These are phyloP conservation scores for Gastrophysa polygoni DNA, from an alignment of 2,888 invertebrate species.

Conservation along the genomic window DNA sequence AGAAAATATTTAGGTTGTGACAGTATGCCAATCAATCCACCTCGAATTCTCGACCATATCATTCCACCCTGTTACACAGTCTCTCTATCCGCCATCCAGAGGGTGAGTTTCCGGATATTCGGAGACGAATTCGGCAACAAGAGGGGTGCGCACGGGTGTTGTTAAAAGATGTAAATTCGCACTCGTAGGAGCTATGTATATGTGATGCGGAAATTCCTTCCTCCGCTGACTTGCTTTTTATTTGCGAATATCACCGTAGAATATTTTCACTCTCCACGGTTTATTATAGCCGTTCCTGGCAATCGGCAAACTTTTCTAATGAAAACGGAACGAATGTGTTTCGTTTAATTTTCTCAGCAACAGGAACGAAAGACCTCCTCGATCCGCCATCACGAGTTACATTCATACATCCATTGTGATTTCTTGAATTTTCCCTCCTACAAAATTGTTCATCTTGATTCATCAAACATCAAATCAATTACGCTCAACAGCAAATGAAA, in stretches of 20 bases:
- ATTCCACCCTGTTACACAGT: not conserved
- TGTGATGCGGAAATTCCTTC: not conserved
- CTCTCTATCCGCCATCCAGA: not conserved
- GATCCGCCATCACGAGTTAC: too few relatives aligned
- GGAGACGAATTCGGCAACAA: constrained; percentile 8
- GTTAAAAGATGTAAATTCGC: constrained; percentile 20
- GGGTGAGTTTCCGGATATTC: not conserved
- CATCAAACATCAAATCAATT: too few relatives aligned
- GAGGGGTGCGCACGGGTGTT: constrained; percentile 12
- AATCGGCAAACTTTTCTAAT: not conserved
- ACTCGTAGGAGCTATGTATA: constrained; percentile 16
- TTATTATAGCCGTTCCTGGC: not conserved
- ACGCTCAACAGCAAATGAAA: too few relatives aligned
- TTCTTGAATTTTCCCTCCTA: too few relatives aligned
- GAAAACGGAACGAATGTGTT: not conserved
- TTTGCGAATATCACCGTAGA: not conserved
- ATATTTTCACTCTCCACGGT: not conserved
- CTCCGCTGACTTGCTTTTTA: constrained; percentile 9
- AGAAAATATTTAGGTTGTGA: too few relatives aligned
- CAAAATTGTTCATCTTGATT: too few relatives aligned
- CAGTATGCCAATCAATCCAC: too few relatives aligned
- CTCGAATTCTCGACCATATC: not conserved
- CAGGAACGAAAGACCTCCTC: too few relatives aligned
- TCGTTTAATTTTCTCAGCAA: not conserved
- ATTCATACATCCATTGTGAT: too few relatives aligned